phyloP scores from a whole-genome alignment of 2,888 invertebrate genomes.

The Aquatica leii region DNA sequence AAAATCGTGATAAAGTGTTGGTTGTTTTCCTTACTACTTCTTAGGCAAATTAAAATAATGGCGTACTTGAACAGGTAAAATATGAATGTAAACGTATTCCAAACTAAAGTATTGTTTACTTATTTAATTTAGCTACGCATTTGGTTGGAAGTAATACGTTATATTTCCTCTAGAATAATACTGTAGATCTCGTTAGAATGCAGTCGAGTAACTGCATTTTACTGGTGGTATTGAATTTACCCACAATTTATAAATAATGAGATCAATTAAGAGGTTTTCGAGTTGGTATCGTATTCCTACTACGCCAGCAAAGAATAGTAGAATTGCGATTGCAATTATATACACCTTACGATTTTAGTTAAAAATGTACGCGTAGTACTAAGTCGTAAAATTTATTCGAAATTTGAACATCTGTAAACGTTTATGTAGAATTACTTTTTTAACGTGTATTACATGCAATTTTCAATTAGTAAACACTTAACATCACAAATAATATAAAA shows the following conservation, averaged over 20 bases:
- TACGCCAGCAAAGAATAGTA: slow-evolving; percentile 21
- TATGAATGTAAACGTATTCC: background rate
- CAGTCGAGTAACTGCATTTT: slow-evolving; percentile 25
- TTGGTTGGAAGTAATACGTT: slow-evolving; percentile 18
- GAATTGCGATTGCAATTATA: slow-evolving; percentile 25
- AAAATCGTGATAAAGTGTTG: too few species aligned
- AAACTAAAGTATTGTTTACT: slow-evolving; percentile 6
- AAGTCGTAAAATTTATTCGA: background rate
- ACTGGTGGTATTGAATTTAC: slow-evolving; percentile 24
- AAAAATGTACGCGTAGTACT: background rate
- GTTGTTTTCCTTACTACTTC: too few species aligned
- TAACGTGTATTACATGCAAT: too few species aligned
- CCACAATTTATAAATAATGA: slow-evolving; percentile 35
- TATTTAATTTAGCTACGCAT: background rate
- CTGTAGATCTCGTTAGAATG: slow-evolving; percentile 31
- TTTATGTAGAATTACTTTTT: too few species aligned
- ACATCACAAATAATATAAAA: too few species aligned
- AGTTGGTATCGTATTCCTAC: slow-evolving; percentile 27
- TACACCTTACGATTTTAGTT: slow-evolving; percentile 25
- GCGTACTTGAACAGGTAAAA: too few species aligned
- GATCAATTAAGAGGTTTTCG: slow-evolving; percentile 34
- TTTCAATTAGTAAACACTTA: too few species aligned
- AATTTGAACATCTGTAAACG: too few species aligned
- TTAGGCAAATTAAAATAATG: too few species aligned
- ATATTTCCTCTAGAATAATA: slow-evolving; percentile 19